A percentile compares a stretch with the other conserved stretches of the same genome.
phyloP scores from a whole-genome alignment of 2,888 invertebrate genomes.

The Clistopyga incitator region DNA sequence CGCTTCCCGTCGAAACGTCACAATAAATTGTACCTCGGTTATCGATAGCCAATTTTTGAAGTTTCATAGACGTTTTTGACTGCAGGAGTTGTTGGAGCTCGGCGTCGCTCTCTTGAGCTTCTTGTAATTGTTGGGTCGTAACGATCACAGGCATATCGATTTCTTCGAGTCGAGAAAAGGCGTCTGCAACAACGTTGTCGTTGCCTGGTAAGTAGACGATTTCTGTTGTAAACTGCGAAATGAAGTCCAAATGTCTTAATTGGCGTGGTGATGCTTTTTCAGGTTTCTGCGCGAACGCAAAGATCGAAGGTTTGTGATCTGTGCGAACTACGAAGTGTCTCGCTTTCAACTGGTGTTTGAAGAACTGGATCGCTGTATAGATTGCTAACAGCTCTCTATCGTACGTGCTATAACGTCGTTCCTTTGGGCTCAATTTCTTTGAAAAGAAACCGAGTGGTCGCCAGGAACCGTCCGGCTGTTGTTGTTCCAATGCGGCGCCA shows the following conservation, averaged over 20 bases:
- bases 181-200: constrained; percentile 20
- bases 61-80: constrained; percentile 2
- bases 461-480: constrained; percentile 7
- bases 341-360: constrained; percentile 13
- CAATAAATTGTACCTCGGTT: constrained; percentile 6
- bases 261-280: constrained; percentile 13
- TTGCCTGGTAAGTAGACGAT: constrained; percentile 17
- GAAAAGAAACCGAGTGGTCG: constrained; percentile 5
- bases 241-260: constrained; percentile 7
- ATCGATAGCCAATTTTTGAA: not conserved
- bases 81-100: constrained; percentile 11
- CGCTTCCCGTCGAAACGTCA: constrained; percentile 10
- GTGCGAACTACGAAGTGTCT: constrained; percentile 16
- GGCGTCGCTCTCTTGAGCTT: not conserved
- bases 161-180: constrained; percentile 10
- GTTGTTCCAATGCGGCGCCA: constrained; percentile 26
- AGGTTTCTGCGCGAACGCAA: constrained; percentile 10
- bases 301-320: constrained; percentile 30
- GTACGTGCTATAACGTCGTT: constrained; percentile 11
- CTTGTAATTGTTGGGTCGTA: constrained; percentile 16
- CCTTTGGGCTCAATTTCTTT: not conserved
- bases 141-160: constrained; percentile 5
- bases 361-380: constrained; percentile 23
- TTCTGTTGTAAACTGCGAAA: constrained; percentile 16
- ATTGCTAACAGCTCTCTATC: constrained; percentile 10